Percentiles rank a stretch among this genome's conserved stretches.
These are phyloP conservation scores for Catharus fuscescens DNA, from an alignment of 2,113 vertebrate genomes.

Conservation along the genomic window DNA sequence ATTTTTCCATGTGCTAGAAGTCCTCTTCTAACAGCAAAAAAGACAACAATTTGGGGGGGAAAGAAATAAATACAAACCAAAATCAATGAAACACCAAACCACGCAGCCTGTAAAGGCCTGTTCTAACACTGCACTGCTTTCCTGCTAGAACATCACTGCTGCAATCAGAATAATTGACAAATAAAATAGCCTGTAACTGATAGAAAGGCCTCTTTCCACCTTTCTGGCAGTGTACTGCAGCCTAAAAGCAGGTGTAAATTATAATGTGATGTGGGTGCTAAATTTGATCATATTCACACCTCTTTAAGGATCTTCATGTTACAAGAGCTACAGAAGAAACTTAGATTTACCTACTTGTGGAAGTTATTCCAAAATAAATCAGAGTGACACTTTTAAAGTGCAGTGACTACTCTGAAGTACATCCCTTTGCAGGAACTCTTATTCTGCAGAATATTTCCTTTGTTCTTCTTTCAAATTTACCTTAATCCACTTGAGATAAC, in stretches of 20 bases:
- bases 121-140: neutral
- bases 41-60: neutral
- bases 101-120: neutral
- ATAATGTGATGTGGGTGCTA: neutral
- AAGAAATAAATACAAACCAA: neutral
- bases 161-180: neutral
- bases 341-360: neutral
- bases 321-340: neutral
- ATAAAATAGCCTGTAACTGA: neutral
- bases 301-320: neutral
- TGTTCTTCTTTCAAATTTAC: neutral
- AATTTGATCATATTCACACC: neutral
- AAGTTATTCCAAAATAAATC: slow-evolving; percentile 13
- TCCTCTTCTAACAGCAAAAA: neutral
- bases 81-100: neutral
- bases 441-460: neutral
- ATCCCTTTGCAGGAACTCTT: neutral
- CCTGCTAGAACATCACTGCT: neutral
- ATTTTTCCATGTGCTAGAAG: neutral
- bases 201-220: neutral
- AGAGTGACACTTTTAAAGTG: neutral
- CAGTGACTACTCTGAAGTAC: neutral
- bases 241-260: neutral
- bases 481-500: slow-evolving; percentile 32
- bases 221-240: neutral